Evolutionary conservation across 2,888 invertebrate genomes (phyloP).

Genomic region (Drosophila tripunctata): DNA sequence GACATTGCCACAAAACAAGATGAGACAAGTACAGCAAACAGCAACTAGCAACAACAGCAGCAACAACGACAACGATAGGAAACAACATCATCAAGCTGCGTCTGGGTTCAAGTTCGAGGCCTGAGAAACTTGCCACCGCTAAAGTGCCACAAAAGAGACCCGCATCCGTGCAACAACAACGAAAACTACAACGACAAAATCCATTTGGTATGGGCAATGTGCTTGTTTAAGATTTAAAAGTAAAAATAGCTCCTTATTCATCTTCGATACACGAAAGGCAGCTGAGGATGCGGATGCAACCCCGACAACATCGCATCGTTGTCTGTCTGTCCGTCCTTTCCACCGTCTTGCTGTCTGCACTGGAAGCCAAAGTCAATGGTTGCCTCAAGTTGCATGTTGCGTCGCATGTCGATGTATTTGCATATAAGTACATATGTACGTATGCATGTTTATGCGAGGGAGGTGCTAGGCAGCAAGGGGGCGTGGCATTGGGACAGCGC

Average conservation of each 20-base stretch:
- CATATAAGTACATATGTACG: slow-evolving; percentile 78
- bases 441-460: no score
- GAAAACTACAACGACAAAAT: slow-evolving; percentile 35
- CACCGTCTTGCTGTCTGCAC: slow-evolving; percentile 10
- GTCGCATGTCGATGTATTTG: slow-evolving; percentile 73
- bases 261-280: slow-evolving; percentile 73
- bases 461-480: slow-evolving; percentile 7
- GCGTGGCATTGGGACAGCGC: slow-evolving; percentile 21
- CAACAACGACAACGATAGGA: slow-evolving; percentile 12
- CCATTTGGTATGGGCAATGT: slow-evolving; percentile 15
- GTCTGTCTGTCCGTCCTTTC: slow-evolving; percentile 12
- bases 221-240: slow-evolving; percentile 77
- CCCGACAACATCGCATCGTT: slow-evolving; percentile 11
- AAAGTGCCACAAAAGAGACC: slow-evolving; percentile 56
- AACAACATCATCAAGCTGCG: slow-evolving; percentile 65
- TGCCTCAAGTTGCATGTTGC: slow-evolving; percentile 52
- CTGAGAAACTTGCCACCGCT: slow-evolving; percentile 60
- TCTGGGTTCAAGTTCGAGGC: slow-evolving; percentile 32
- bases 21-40: slow-evolving; percentile 41
- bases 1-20: slow-evolving; percentile 59
- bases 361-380: slow-evolving; percentile 30
- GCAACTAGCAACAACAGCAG: slow-evolving; percentile 4
- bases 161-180: slow-evolving; percentile 39
- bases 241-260: slow-evolving; percentile 84
- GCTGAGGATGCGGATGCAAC: slow-evolving; percentile 56